phyloP scores from a whole-genome alignment of 2,888 invertebrate species.

The Timandra comae region DNA sequence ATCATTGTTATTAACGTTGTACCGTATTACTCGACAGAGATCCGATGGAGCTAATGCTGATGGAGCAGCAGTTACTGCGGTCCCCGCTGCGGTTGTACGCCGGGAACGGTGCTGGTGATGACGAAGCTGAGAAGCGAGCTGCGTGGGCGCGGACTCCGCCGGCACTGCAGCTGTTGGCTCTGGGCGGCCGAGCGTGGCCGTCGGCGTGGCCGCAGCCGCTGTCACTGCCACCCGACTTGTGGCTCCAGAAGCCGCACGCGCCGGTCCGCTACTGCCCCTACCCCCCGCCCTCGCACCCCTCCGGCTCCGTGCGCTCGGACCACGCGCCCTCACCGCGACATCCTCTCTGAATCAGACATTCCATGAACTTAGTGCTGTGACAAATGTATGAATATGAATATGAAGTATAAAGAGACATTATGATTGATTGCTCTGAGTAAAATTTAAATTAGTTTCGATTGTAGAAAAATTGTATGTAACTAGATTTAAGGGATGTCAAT shows the following conservation, averaged over 20 bases:
- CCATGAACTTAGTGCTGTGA: slow-evolving; percentile 7
- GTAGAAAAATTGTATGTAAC: slow-evolving; percentile 35
- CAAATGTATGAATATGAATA: background rate
- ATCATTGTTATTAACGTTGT: too few relatives aligned
- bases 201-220: slow-evolving; percentile 92
- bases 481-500: slow-evolving; percentile 40
- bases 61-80: slow-evolving; percentile 85
- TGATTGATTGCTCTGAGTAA: background rate
- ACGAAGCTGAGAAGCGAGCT: slow-evolving; percentile 76
- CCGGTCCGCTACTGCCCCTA: slow-evolving; percentile 79
- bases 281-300: slow-evolving; percentile 67
- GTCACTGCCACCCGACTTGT: slow-evolving; percentile 90
- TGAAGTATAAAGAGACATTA: background rate
- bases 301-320: slow-evolving; percentile 35
- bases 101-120: slow-evolving; percentile 72
- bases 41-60: slow-evolving; percentile 87
- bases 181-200: slow-evolving; percentile 87
- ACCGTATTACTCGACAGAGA: slow-evolving; percentile 79
- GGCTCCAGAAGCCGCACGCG: slow-evolving; percentile 90
- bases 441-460: background rate
- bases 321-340: slow-evolving; percentile 58
- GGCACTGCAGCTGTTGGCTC: slow-evolving; percentile 59
- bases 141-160: slow-evolving; percentile 73
- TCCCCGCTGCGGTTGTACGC: slow-evolving; percentile 82
- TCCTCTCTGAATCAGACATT: slow-evolving; percentile 47